Base-by-base conservation (phyloP, 2,888 invertebrate genomes). In the Lymantria monacha region DNA sequence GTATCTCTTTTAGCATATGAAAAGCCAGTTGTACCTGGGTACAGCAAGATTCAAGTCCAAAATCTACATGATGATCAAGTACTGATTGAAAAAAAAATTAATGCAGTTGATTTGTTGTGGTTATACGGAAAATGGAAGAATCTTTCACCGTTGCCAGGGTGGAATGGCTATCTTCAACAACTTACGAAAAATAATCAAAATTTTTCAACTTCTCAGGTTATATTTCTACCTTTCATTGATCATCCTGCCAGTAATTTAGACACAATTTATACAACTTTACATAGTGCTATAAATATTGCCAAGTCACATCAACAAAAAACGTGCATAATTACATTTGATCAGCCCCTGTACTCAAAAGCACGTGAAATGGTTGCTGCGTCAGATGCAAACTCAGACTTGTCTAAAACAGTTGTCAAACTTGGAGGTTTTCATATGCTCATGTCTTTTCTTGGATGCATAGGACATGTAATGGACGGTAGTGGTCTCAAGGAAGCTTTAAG, bases 191-290 rank as follows among this genome's bases (percentile, higher is more conserved):
- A 58, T 60, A 46, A 49, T 49, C n/a, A 37, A 44, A 49, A 63
- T 52, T 75, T 61, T 61, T 50, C 65, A 59, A 61, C 13, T 11
- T 68, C 70, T 48, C 49, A 63, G 44, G 53, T 79, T 54, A 46
- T 55, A 42, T 73, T 57, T 63, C 53, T 76, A 38, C 80, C 73
- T 42, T 82, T 81, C 49, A 73, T 80, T 42, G 60, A 77, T 57
- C 59, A 67, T 44, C 69, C 71, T 9, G 63, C 72, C 44, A 60
- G 57, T 47, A 56, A 74, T 51, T 66, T 64, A 44, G 54, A 63
- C 47, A 73, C 70, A 30, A 45, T 73, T 42, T 56, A 52, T 46
- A 72, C 73, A 44, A 51, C 62, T 46, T 46, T 74, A 15, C 37
- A 42, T 30, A 49, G 46, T 49, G 58, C 66, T 44, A 43, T 51